Evolutionary conservation across 2,888 invertebrate genomes (phyloP), one percentile per base, ranked within the genome.

Genomic region (Eucera pruinosa): DNA sequence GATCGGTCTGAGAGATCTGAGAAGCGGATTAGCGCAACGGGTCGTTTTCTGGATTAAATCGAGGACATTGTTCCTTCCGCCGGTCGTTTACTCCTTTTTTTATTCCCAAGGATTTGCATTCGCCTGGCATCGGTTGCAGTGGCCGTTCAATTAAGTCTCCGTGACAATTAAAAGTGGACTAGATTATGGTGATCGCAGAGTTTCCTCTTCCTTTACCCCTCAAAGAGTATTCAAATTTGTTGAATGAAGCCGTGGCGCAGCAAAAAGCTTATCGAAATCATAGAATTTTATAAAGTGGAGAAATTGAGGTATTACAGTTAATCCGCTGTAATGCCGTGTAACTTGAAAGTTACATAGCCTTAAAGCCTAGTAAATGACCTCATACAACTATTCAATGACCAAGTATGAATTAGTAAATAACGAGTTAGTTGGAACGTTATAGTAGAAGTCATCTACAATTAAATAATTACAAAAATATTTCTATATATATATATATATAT

Each of bases 21-120:
- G 33, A 48, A 39, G 27, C 47, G 67, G 67, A 67, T 67, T 57
- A 67, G 27, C 39, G 18, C 45, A 20, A 20, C 27, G 39, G 25
- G 36, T 23, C 55, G 45, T 48, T 67, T 39, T 67, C 57, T 30
- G 67, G 57, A 67, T 67, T 67, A 67, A 67, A 48, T 33, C 47
- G n/a, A 27, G 47, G 18, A 66, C 55, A 55, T 25, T 33, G 18
- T 55, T 47, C 45, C 25, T 13, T 45, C 36, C 54, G 7, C 3
- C 23, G 18, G 25, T 52, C 52, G 6, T 41, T 43, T 18, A 9
- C 30, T 30, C 1, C 50, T 5, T 9, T 27, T 43, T 57, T 43
- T 13, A 23, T 9, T 47, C 33, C 11, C 25, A 7, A 45, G 55
- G 66, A 66, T 47, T 55, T 55, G 45, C 52, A 55, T 30, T 47